Conservation (phyloP, 2,113 vertebrate genomes). For the Silurus meridionalis region DNA sequence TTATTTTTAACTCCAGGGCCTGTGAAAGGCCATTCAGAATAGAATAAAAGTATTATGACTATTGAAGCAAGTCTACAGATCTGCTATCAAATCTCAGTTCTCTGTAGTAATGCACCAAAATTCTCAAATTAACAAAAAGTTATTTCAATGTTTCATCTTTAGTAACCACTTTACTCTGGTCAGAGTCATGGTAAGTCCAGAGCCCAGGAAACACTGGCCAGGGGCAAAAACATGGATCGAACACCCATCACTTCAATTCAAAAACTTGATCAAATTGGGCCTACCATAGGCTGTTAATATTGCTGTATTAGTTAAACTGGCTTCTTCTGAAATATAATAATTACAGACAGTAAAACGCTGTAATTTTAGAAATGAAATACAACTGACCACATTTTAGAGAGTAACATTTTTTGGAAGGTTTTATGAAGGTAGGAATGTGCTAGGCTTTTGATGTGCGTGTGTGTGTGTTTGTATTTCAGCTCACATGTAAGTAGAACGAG, state of each 20-base stretch:
- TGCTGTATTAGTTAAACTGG: not conserved
- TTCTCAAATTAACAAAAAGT: not conserved
- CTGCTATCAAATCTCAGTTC: not conserved
- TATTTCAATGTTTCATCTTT: not conserved
- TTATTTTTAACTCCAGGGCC: not conserved
- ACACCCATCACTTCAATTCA: not conserved
- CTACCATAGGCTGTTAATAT: not conserved
- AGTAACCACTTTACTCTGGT: not conserved
- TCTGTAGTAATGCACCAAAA: not conserved
- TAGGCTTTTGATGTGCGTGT: not conserved
- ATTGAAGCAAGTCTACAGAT: not conserved
- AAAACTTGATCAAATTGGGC: not conserved
- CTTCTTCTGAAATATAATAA: not conserved
- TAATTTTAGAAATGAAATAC: not conserved
- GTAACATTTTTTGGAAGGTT: not conserved
- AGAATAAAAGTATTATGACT: not conserved
- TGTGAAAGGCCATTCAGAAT: not conserved
- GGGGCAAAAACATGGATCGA: not conserved
- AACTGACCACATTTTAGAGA: not conserved
- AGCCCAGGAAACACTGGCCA: not conserved
- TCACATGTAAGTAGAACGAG: constrained; percentile 90
- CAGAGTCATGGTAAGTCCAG: not conserved
- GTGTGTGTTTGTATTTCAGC: constrained; percentile 57
- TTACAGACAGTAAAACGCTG: not conserved
- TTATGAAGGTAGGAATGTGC: not conserved